Conservation (phyloP, 64 coral and sea anemone species). For the Stichodactyla helianthus region DNA sequence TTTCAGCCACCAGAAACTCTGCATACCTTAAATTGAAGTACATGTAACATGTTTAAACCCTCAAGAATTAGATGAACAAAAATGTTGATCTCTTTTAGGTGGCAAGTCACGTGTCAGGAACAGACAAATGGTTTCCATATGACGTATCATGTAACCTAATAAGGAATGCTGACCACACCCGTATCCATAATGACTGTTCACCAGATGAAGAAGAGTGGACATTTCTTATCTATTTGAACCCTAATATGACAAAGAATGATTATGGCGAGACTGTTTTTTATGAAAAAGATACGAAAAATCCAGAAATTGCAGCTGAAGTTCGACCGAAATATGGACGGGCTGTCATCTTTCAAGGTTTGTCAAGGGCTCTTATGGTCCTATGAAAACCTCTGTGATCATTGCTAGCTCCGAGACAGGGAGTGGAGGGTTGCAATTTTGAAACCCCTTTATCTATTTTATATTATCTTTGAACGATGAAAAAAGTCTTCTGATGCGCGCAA, state of each 20-base stretch:
- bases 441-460: too few relatives aligned
- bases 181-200: slow-evolving; percentile 87
- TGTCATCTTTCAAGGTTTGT: slow-evolving; percentile 91
- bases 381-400: too few relatives aligned
- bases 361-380: not conserved
- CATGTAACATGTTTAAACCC: too few relatives aligned
- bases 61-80: not conserved
- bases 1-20: too few relatives aligned
- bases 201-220: slow-evolving; percentile 85
- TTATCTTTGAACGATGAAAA: too few relatives aligned
- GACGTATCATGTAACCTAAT: slow-evolving; percentile 96
- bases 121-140: slow-evolving; percentile 95
- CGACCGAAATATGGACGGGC: slow-evolving; percentile 95
- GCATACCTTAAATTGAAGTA: too few relatives aligned
- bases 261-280: slow-evolving; percentile 98
- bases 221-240: slow-evolving; percentile 83
- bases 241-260: slow-evolving; percentile 86
- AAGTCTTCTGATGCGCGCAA: too few relatives aligned
- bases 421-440: too few relatives aligned
- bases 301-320: slow-evolving; percentile 86
- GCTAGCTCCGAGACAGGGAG: too few relatives aligned
- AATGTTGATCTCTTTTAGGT: slow-evolving; percentile 38
- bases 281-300: slow-evolving; percentile 70
- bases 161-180: slow-evolving; percentile 81
- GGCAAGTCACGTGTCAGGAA: slow-evolving; percentile 68